These are phyloP conservation scores for Phylloscopus trochiloides DNA, from an alignment of 2,113 vertebrate species.

Conservation along the genomic window DNA sequence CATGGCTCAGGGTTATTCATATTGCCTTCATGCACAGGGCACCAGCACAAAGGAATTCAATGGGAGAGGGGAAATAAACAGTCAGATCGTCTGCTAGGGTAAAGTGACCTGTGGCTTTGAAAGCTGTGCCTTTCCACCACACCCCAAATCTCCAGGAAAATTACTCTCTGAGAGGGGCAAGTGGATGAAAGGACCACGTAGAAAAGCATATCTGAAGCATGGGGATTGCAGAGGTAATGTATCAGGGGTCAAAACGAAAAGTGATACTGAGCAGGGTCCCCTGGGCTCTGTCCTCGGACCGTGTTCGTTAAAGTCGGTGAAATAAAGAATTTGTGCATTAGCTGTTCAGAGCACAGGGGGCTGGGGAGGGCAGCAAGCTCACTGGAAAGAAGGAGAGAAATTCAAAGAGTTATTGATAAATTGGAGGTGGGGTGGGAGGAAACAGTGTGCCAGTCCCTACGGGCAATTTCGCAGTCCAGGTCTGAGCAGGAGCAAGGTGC, in stretches of 20 bases:
- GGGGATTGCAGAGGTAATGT: not conserved
- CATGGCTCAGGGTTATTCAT: not conserved
- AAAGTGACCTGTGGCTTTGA: constrained; percentile 47
- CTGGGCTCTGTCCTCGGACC: not conserved
- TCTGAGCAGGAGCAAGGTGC: not conserved
- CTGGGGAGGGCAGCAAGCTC: not conserved
- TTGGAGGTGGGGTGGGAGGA: no score
- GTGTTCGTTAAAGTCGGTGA: accelerated
- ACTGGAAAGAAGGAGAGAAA: not conserved
- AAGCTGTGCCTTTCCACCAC: not conserved
- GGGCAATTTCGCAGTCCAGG: not conserved
- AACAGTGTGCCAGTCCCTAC: not conserved
- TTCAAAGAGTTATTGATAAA: not conserved
- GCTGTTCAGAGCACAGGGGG: not conserved
- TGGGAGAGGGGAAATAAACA: constrained; percentile 30
- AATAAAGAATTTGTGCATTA: constrained; percentile 21
- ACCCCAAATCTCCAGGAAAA: not conserved
- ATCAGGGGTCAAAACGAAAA: constrained; percentile 24
- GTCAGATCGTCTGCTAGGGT: not conserved
- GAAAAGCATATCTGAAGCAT: not conserved
- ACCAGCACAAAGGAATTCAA: constrained; percentile 34
- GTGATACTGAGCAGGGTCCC: not conserved
- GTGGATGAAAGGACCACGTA: not conserved
- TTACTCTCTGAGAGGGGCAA: not conserved
- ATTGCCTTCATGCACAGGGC: constrained; percentile 13